Evolutionary conservation across 1,140 invertebrate genomes (phyloP).

Genomic region (Tetramorium simillimum): DNA sequence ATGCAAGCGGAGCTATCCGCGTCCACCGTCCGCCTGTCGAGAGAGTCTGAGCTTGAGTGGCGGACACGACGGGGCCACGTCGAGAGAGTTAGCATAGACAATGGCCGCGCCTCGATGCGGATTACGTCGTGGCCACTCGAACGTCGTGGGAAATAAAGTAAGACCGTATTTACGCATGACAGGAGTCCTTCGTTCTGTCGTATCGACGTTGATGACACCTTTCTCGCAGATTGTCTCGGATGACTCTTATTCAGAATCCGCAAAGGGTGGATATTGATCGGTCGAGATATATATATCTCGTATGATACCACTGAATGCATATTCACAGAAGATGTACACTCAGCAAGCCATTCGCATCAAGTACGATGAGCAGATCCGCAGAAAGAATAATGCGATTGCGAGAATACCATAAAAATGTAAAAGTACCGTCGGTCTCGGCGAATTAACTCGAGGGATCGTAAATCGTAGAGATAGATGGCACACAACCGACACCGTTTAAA

Average conservation of each 20-base stretch:
- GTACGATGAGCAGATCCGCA: background rate
- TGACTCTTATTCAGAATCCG: conserved; percentile 55
- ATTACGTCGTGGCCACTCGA: conserved; percentile 56
- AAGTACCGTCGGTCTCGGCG: background rate
- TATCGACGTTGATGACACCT: conserved; percentile 62
- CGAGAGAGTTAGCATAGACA: conserved; percentile 60
- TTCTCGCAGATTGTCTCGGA: conserved; percentile 59
- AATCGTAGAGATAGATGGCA: background rate
- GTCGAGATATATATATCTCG: background rate
- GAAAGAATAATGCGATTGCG: background rate
- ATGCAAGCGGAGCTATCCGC: conserved; percentile 32
- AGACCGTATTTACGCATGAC: conserved; percentile 42
- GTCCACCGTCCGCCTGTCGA: conserved; percentile 50
- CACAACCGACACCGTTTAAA: background rate
- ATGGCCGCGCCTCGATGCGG: conserved; percentile 58
- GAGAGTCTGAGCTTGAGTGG: conserved; percentile 58
- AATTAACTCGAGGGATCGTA: background rate
- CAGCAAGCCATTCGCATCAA: background rate
- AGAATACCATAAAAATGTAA: background rate
- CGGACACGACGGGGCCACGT: conserved; percentile 53
- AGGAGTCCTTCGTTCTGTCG: conserved; percentile 57
- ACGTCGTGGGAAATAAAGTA: conserved; percentile 69
- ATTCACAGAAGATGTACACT: background rate
- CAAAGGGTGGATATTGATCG: conserved; percentile 35
- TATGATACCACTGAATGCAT: conserved; percentile 5